A percentile compares a stretch with the other conserved stretches of the same genome.
Evolutionary conservation across 2,113 vertebrate species (phyloP).

Genomic region (Desmodus rotundus): DNA sequence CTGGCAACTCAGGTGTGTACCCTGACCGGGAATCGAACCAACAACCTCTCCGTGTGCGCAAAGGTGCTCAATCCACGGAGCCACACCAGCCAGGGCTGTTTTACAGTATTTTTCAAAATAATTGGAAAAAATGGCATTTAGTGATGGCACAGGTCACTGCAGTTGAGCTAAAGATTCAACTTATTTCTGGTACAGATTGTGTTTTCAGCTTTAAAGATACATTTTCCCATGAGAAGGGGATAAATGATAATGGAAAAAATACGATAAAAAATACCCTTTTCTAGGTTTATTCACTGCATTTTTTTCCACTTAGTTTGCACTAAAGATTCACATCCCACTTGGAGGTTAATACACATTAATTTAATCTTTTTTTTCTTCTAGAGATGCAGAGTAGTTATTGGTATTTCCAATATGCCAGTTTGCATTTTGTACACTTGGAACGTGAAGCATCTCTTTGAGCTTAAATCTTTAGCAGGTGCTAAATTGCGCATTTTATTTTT

Average conservation of each 20-base stretch:
- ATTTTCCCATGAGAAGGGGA: not conserved
- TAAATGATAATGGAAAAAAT: no score
- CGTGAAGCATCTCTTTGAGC: not conserved
- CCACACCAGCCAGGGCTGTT: no score
- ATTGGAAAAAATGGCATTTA: not conserved
- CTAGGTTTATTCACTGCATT: not conserved
- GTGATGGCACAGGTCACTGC: not conserved
- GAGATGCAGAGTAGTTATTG: not conserved
- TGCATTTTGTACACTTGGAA: not conserved
- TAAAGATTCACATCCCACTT: not conserved
- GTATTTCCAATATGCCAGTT: not conserved
- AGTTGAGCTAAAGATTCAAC: not conserved
- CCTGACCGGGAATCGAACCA: no score
- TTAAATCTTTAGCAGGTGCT: not conserved
- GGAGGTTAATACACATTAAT: not conserved
- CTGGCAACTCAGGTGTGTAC: no score
- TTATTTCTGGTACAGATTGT: not conserved
- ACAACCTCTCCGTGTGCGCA: no score
- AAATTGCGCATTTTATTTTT: slow-evolving; percentile 23
- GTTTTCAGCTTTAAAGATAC: not conserved
- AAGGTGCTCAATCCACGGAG: no score
- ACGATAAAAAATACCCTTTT: not conserved
- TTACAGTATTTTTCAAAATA: not conserved
- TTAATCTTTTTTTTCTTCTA: not conserved
- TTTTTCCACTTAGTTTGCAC: not conserved